These are phyloP conservation scores for Tiliqua scincoides DNA, from an alignment of 2,113 vertebrate genomes.

Conservation along the genomic window DNA sequence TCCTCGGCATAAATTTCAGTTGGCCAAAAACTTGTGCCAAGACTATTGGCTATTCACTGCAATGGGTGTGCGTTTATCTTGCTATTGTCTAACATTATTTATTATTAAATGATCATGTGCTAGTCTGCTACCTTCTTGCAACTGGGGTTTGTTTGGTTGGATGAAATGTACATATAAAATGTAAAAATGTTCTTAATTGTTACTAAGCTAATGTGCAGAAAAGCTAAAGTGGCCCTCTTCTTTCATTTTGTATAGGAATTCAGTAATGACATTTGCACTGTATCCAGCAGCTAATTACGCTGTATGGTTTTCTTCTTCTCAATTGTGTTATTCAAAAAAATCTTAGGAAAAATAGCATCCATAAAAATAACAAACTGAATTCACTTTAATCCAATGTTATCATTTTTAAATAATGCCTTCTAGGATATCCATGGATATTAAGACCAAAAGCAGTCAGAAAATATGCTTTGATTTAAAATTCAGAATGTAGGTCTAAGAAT, in stretches of 20 bases:
- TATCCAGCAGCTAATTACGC: constrained; percentile 19
- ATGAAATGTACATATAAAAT: neutral
- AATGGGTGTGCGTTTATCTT: constrained; percentile 43
- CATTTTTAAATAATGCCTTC: constrained; percentile 48
- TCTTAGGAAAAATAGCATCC: constrained; percentile 24
- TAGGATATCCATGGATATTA: constrained; percentile 32
- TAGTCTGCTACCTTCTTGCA: neutral
- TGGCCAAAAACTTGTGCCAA: constrained; percentile 8
- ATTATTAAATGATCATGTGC: constrained; percentile 25
- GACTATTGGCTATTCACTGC: constrained; percentile 19
- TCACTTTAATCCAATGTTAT: neutral
- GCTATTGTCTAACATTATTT: constrained; percentile 40
- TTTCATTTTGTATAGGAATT: constrained; percentile 25
- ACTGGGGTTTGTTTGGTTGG: neutral
- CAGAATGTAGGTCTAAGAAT: neutral
- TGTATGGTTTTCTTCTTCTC: constrained; percentile 48
- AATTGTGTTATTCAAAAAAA: constrained; percentile 28
- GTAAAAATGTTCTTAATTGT: neutral
- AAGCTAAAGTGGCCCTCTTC: constrained; percentile 29
- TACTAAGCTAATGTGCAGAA: neutral
- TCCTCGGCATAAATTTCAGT: constrained; percentile 24
- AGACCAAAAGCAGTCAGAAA: constrained; percentile 27
- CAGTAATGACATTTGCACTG: constrained; percentile 18
- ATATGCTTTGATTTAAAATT: constrained; percentile 28
- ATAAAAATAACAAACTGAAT: constrained; percentile 20